Evolutionary conservation across 2,113 vertebrate genomes (phyloP), one percentile per base, ranked within the genome.

Genomic region (Vulpes lagopus): DNA sequence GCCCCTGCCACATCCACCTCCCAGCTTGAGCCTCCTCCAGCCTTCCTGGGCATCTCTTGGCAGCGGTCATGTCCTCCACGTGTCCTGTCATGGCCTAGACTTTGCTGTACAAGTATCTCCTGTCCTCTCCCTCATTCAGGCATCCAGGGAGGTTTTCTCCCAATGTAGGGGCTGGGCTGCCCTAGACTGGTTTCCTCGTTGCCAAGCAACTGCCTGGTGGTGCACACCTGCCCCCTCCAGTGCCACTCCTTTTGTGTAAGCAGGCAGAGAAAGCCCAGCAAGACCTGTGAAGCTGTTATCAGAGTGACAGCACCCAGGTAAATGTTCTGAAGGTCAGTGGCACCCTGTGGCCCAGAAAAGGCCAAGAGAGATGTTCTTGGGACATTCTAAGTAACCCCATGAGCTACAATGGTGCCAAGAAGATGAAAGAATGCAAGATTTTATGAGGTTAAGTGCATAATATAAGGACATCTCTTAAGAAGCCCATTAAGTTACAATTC

Each of bases 241-340:
- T 57, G 57, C 57, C 17, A 15, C 57, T 17, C 57, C 57, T 16
- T 23, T 19, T 49, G n/a, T 57, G 65, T 49, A 3, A 93, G 73
- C 16, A 14, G n/a, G 38, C 30, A 11, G 19, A 23, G 53, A 32
- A 17, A n/a, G 12, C 25, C 38, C 8, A 17, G 20, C 30, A 55
- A 76, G 14, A 1, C 62, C 51, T 62, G 55, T 25, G 95, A 10
- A 79, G 69, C 71, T 35, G 25, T 14, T 67, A 22, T 49, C 3
- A 22, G 51, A 11, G 16, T 14, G 11, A 17, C 53, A 38, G 55
- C 38, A 27, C 23, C 5, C 8, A 53, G 32, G 38, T 60, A 38
- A 51, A 14, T 17, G 32, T 80, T 65, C 32, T 30, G 49, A 1
- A 1, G 0, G 64, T 15, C 0, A 0, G 20, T 35, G 51, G 49